phyloP scores from a whole-genome alignment of 1,140 invertebrate species.

The Drosophila auraria region DNA sequence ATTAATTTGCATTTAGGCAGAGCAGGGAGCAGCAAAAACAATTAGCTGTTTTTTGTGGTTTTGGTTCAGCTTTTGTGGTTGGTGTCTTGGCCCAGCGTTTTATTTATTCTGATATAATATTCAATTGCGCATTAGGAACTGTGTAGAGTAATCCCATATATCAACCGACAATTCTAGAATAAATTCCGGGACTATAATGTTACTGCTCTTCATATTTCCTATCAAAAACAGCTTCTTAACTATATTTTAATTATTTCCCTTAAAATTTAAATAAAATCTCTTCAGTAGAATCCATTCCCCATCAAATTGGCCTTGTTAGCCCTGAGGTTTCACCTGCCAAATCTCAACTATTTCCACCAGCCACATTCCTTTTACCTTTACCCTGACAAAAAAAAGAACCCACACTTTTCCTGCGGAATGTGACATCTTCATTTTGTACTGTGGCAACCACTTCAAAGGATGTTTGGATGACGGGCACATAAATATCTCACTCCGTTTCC shows the following conservation, averaged over 20 bases:
- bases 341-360: constrained; percentile 24
- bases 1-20: constrained; percentile 53
- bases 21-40: constrained; percentile 6
- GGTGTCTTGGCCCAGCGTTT: neutral
- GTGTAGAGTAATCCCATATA: neutral
- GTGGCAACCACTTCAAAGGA: constrained; percentile 35
- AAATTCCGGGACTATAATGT: neutral
- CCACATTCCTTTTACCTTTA: constrained; percentile 1
- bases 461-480: neutral
- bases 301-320: neutral
- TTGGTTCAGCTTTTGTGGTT: constrained; percentile 17
- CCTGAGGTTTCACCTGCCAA: constrained; percentile 4
- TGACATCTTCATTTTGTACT: constrained; percentile 31
- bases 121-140: constrained; percentile 1
- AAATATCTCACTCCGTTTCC: constrained; percentile 11
- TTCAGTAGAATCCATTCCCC: neutral
- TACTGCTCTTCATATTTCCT: too few species aligned
- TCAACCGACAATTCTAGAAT: neutral
- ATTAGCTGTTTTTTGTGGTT: constrained; percentile 40
- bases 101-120: constrained; percentile 6
- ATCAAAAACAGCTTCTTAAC: too few species aligned
- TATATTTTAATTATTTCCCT: neutral
- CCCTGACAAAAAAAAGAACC: neutral
- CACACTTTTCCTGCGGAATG: constrained; percentile 14
- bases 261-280: neutral